Base-by-base conservation (phyloP, 2,888 invertebrate species). In the Mayetiola destructor region DNA sequence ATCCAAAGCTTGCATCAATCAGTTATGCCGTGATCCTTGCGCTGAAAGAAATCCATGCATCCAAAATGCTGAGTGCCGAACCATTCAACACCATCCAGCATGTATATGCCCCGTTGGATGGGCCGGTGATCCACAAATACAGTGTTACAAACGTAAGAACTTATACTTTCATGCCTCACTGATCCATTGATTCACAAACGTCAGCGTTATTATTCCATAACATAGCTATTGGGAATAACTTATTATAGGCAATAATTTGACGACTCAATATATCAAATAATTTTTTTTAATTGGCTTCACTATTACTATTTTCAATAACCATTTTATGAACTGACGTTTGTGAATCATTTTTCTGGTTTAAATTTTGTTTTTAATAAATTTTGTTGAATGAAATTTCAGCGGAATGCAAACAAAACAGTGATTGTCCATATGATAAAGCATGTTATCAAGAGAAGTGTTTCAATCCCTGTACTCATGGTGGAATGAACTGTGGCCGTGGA, bases 31-130 rank as follows among this genome's bases (percentile, higher is more conserved):
- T 67, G 80, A 89, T 65, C 90, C 91, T 1, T 93, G 92, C 68
- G 70, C 74, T 36, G 79, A 84, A 20, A 80, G 78, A 48, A 82
- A 85, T 64, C 85, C 87, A 2, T 94, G 93, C 66, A 90, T 88
- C 55, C 73, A 79, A 10, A 82, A 85, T 60, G 89, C 92, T 0
- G 79, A 86, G 61, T 94, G 93, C 65, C 77, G 81, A 18, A 84
- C 87, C 0, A 75, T 77, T 48, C 78, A 82, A 63, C 90, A 89
- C 67, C 81, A 88, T 62, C 88, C 91, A 4, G 80, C 81, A 20
- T 93, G 93, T 70, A 80, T 79, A 65, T 93, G 93, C 68, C 87
- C 87, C 18, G 79, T 83, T 55, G 88, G 86, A 61, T 89, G 87
- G 75, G 88, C 88, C 56, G 93, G 93, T 60, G 87, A 92, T 71